These are phyloP conservation scores for Phlogophora meticulosa DNA, from an alignment of 2,888 invertebrate genomes.

Conservation along the genomic window DNA sequence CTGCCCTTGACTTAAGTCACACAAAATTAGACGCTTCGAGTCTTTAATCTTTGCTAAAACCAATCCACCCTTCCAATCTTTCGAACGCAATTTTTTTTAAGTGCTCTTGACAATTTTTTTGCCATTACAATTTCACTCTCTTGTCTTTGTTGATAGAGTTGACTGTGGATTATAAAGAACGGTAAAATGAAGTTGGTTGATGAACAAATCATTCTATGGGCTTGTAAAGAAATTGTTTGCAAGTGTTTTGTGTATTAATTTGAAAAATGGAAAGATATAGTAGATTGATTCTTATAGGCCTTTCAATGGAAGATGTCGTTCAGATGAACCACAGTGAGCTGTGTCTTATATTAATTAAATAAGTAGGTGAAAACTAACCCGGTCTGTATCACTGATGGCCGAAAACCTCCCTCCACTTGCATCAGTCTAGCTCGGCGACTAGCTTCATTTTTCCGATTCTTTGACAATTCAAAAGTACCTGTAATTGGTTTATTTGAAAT, in stretches of 20 bases:
- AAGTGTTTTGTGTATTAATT: slow-evolving; percentile 73
- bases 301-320: slow-evolving; percentile 12
- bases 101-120: slow-evolving; percentile 26
- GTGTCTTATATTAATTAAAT: background rate
- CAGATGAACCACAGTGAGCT: background rate
- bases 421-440: no score
- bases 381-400: no score
- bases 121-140: slow-evolving; percentile 28
- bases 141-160: slow-evolving; percentile 11
- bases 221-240: slow-evolving; percentile 73
- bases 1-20: slow-evolving; percentile 21
- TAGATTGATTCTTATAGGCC: slow-evolving; percentile 58
- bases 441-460: no score
- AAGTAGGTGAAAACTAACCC: no score
- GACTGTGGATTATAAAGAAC: background rate
- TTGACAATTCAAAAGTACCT: no score
- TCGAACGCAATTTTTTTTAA: slow-evolving; percentile 56
- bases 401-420: no score
- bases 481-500: no score
- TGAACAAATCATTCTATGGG: slow-evolving; percentile 70
- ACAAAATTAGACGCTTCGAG: background rate
- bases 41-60: slow-evolving; percentile 51
- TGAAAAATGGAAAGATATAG: slow-evolving; percentile 64
- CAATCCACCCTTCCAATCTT: slow-evolving; percentile 64
- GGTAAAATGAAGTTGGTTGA: slow-evolving; percentile 60